A percentile compares a stretch with the other conserved stretches of the same genome.
phyloP scores from a whole-genome alignment of 2,888 invertebrate genomes.

The Spodoptera picta region DNA sequence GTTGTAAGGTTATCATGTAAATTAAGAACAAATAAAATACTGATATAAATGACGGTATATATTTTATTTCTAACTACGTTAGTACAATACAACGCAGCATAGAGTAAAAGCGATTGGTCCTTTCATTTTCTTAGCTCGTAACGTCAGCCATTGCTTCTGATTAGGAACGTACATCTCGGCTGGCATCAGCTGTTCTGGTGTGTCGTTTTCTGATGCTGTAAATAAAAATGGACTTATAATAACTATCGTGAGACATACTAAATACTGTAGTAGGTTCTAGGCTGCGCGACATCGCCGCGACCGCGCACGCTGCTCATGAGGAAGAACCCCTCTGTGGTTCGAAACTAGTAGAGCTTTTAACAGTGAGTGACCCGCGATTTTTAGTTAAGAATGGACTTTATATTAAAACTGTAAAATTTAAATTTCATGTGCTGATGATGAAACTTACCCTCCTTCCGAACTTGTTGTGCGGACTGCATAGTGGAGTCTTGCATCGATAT shows the following conservation, averaged over 20 bases:
- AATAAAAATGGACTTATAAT: background rate
- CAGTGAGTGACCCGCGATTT: too few species aligned
- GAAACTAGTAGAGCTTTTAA: too few species aligned
- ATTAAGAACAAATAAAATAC: conserved; percentile 32
- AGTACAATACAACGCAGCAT: conserved; percentile 74
- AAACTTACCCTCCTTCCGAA: conserved; percentile 77
- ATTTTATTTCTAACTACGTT: conserved; percentile 58
- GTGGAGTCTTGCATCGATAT: conserved; percentile 91
- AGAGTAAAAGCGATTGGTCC: conserved; percentile 76
- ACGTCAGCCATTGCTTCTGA: conserved; percentile 95
- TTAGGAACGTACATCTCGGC: conserved; percentile 98
- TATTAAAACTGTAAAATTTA: too few species aligned
- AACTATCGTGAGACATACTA: too few species aligned
- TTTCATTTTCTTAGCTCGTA: conserved; percentile 89
- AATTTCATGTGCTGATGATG: background rate
- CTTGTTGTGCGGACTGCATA: conserved; percentile 78
- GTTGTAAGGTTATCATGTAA: conserved; percentile 12
- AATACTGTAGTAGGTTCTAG: too few species aligned
- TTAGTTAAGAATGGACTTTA: background rate
- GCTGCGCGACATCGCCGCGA: too few species aligned
- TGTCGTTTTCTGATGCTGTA: conserved; percentile 77
- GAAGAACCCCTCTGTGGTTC: too few species aligned
- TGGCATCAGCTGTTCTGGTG: conserved; percentile 91
- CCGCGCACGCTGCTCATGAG: too few species aligned
- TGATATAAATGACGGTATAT: conserved; percentile 39